Evolutionary conservation across 2,888 invertebrate genomes (phyloP).

Genomic region (Hirudinaria manillensis): DNA sequence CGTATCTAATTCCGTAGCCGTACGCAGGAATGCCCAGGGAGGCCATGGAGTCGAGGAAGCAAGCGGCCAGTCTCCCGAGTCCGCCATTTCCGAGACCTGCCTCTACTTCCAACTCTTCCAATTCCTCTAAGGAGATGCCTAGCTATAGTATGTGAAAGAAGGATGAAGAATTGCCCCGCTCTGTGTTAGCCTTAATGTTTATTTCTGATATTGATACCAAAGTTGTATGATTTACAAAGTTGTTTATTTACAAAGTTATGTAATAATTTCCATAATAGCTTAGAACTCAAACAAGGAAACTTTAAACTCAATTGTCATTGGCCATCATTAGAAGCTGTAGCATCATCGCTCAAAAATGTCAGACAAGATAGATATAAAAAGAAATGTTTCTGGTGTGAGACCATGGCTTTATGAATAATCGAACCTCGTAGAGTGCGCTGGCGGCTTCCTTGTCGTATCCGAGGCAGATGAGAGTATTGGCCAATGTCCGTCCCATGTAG

Average conservation of each 20-base stretch:
- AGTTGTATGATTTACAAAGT: no score
- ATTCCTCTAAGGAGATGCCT: slow-evolving; percentile 91
- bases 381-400: no score
- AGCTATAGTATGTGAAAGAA: slow-evolving; percentile 58
- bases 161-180: neutral
- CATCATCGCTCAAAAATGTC: no score
- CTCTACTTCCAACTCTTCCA: slow-evolving; percentile 95
- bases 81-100: slow-evolving; percentile 98
- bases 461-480: slow-evolving; percentile 98
- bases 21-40: slow-evolving; percentile 88
- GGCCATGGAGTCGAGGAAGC: slow-evolving; percentile 97
- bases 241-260: no score
- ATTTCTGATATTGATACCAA: no score
- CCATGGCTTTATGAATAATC: no score
- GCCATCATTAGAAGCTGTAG: no score
- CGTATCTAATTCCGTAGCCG: slow-evolving; percentile 96
- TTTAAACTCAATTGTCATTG: no score
- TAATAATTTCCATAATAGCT: no score
- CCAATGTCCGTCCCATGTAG: slow-evolving; percentile 97
- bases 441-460: slow-evolving; percentile 95
- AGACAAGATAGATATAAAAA: no score
- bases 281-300: no score
- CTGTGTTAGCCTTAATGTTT: no score
- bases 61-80: slow-evolving; percentile 91
- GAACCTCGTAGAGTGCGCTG: slow-evolving; percentile 89